Evolutionary conservation across 2,797 vertebrate genomes (phyloP).

Genomic region (Hypotaenidia philippensis): DNA sequence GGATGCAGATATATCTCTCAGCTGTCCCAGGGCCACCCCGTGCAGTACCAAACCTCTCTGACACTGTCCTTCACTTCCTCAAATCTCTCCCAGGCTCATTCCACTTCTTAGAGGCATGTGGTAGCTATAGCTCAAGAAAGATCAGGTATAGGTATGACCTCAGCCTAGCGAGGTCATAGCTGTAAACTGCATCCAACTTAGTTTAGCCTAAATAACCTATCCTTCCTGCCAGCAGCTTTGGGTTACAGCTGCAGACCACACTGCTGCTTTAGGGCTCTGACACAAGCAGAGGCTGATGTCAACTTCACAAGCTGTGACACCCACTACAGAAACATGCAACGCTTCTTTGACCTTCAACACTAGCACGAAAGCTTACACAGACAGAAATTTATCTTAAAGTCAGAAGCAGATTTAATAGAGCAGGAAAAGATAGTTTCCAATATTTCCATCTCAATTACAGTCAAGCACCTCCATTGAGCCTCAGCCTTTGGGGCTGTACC

Average conservation of each 20-base stretch:
- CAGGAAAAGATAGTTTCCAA: constrained; percentile 15
- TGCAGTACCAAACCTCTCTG: neutral
- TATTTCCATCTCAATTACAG: constrained; percentile 64
- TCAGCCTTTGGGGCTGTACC: constrained; percentile 52
- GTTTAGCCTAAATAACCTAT: neutral
- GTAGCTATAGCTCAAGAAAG: neutral
- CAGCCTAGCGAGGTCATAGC: neutral
- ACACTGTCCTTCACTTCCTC: neutral
- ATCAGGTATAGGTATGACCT: neutral
- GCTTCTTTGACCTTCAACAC: neutral
- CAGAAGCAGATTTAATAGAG: constrained; percentile 31
- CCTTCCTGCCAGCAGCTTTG: neutral
- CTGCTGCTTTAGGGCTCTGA: neutral
- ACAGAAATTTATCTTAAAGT: constrained; percentile 26
- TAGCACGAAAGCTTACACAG: constrained; percentile 16
- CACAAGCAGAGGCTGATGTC: neutral
- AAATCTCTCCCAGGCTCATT: neutral
- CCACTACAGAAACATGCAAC: neutral
- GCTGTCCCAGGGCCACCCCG: neutral
- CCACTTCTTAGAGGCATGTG: neutral
- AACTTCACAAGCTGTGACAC: constrained; percentile 23
- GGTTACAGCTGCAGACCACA: neutral
- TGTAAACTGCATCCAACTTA: neutral
- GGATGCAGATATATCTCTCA: neutral
- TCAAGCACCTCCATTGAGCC: constrained; percentile 16